Base-by-base conservation (phyloP, 2,113 vertebrate genomes). In the Prionailurus bengalensis region DNA sequence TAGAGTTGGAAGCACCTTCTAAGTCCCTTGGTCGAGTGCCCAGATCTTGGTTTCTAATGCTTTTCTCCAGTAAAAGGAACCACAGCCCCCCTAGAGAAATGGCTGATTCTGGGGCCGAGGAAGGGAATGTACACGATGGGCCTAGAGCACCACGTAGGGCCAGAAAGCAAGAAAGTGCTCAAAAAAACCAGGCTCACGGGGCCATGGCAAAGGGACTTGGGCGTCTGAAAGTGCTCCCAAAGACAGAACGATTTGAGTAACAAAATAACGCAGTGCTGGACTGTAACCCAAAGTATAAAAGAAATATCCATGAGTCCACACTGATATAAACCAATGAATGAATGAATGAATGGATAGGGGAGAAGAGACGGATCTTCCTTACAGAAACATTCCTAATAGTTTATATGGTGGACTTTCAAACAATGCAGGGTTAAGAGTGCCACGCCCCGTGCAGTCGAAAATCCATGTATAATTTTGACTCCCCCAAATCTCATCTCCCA, bases 241-340 rank as follows among this genome's bases (percentile, higher is more conserved):
- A 83, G 73, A 74, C 7, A n/a, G 70, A 31, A 89, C 11, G 31
- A 81, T 66, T n/a, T 48, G 21, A 27, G 65, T 19, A 29, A 48
- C 58, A 78, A 53, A 63, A 91, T 82, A 76, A 90, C 25, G 61
- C 5, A 79, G 55, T 23, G n/a, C n/a, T 36, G 68, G 81, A 45
- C 81, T 73, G 2, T 73, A 71, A 94, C 74, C 45, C 45, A 66
- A 51, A 92, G 53, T 36, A 25, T 82, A 53, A 61, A 81, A 74
- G n/a, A 95, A 78, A 31, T 58, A 86, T 33, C 39, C 33, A 42
- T 0, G 25, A 65, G 55, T 27, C 33, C 23, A 63, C 36, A 25
- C 31, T 14, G 42, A 71, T 55, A 96, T 78, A 81, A 94, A 90
- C 91, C 76, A 90, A 11, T 55, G 39, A 48, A 63, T 83, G 45